Base-by-base conservation (phyloP, 1,140 invertebrate species). In the Magallana ariakensis region DNA sequence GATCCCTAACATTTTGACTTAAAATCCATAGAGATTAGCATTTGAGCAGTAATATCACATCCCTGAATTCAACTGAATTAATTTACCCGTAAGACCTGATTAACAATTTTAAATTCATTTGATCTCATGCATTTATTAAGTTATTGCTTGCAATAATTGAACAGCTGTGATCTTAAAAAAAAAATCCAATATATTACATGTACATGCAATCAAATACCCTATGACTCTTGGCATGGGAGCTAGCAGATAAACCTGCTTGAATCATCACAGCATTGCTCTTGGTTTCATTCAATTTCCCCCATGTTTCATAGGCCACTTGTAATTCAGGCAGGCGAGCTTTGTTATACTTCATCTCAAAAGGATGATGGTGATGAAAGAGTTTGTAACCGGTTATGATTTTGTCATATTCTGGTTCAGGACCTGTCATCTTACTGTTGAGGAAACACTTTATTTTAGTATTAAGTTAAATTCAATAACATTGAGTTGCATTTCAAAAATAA, bases 261-360 rank as follows among this genome's bases (percentile, higher is more conserved):
- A 95, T 91, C 7, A 95, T 80, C 16, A 95, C 93, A 57, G 94
- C 94, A 89, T 95, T 95, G 85, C 88, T 89, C 87, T 90, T 90
- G 15, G 91, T 91, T 70, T 92, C 89, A 87, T 95, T 95, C 26
- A 95, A 89, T 66, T 92, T 83, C 33, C 95, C 95, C 94, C 94
- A 95, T 1, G 95, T 95, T 84, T 95, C 94, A 85, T 95, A 95
- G 0, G 94, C 95, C 7, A 95, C 80, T 1, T 93, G 88, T 10
- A 94, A 60, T 26, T 93, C 91, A 4, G 94, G 94, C 11, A 95
- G 66, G 0, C 93, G 83, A 2, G 91, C 92, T 10, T 91, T 87
- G 75, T 92, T 91, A 82, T 94, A 92, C 86, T 93, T 93, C 19
- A 94, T 70, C 53, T 87, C 60, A 86, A 95, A 94, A 3, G 94